Base-by-base conservation (phyloP, 2,113 vertebrate genomes). In the Meleagris gallopavo region DNA sequence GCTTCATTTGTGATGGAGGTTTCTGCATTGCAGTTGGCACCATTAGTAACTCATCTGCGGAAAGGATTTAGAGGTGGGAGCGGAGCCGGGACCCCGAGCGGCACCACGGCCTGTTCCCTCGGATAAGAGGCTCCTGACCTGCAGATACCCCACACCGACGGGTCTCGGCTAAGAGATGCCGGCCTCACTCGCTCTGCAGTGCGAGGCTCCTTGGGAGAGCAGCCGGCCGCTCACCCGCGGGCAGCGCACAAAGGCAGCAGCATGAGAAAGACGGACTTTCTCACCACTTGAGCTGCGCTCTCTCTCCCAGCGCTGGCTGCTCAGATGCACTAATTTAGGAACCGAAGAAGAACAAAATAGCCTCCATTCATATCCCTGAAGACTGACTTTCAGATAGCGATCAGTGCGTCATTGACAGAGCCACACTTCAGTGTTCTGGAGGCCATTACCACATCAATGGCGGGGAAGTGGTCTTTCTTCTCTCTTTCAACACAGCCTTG, bases 391-490 rank as follows among this genome's bases (percentile, higher is more conserved):
- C 88, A 64, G 93, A 95, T 16, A 93, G 92, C 48, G 4, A 91
- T 89, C 95, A 62, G 71, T 57, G 71, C 54, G 46, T 66, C 95
- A 66, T 6, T 36, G 89, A 27, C 45, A 19, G 67, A 66, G 96
- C 88, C 90, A 62, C 85, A 29, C 75, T 83, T 13, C 83, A 65
- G 8, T 48, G 78, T 46, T 45, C 27, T 62, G 78, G 62, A 91
- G 64, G 60, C 91, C 86, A 54, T 79, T 50, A 58, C 83, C 95
- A 94, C 95, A 91, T 91, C 96, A 90, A 62, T 95, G 93, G 20
- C 0, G 1, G 79, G 69, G 41, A 80, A 94, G 75, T 45, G 87
- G 88, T 52, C 94, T 88, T 25, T 89, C 84, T 89, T 86, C 64
- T 93, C 64, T 25, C 83, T 84, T 50, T 40, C 90, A 86, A 77